Conservation (phyloP, 2,888 invertebrate species). For the Candidula unifasciata region DNA sequence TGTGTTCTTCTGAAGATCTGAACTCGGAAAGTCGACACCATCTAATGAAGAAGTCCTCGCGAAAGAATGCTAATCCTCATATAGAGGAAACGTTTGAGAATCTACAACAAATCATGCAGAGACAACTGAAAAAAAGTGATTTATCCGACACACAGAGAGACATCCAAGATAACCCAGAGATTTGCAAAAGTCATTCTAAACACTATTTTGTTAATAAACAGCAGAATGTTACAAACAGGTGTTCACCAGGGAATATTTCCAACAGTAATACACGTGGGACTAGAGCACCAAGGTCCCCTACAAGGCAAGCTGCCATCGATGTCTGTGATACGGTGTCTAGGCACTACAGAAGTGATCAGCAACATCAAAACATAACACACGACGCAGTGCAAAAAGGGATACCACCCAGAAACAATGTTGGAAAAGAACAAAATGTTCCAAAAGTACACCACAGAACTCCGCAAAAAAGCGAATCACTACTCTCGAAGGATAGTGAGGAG, state of each 20-base stretch:
- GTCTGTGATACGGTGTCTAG: not conserved
- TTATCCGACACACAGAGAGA: not conserved
- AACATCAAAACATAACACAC: not conserved
- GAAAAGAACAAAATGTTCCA: not conserved
- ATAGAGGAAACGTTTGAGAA: not conserved
- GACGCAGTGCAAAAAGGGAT: not conserved
- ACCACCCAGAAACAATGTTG: not conserved
- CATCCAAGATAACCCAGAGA: not conserved
- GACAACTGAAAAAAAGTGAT: not conserved
- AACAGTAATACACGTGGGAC: not conserved
- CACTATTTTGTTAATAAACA: not conserved
- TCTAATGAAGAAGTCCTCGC: too few relatives aligned
- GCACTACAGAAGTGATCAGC: too few relatives aligned
- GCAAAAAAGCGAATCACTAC: conserved; percentile 7
- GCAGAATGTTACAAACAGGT: too few relatives aligned
- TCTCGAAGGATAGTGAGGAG: conserved; percentile 63
- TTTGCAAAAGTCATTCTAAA: not conserved
- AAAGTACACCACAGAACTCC: not conserved
- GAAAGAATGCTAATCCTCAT: too few relatives aligned
- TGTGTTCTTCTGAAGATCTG: not conserved
- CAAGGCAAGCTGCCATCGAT: conserved; percentile 17
- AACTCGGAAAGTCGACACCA: not conserved
- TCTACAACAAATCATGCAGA: not conserved
- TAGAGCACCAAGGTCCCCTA: conserved; percentile 10
- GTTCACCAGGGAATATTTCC: too few relatives aligned